phyloP scores from a whole-genome alignment of 2,888 invertebrate species.

The Ariolimax columbianus region DNA sequence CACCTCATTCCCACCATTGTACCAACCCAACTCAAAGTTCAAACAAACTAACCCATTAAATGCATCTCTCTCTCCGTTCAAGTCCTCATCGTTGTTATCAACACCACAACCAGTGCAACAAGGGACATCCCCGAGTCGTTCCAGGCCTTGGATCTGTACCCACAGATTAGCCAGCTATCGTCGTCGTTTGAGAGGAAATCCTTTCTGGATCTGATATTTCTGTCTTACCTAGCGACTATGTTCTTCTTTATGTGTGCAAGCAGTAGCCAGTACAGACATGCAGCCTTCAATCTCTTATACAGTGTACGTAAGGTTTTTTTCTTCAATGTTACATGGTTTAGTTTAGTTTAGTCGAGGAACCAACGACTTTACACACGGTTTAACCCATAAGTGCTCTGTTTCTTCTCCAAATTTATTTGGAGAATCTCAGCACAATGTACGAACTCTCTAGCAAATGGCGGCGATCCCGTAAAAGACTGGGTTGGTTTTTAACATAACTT shows the following conservation, averaged over 20 bases:
- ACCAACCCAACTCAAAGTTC: no score
- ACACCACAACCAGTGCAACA: neutral
- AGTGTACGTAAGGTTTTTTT: neutral
- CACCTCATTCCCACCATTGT: no score
- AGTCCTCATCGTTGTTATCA: constrained; percentile 1
- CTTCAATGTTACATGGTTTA: no score
- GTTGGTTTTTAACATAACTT: no score
- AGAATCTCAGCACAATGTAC: no score
- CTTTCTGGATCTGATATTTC: neutral
- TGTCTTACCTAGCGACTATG: neutral
- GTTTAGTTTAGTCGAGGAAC: no score
- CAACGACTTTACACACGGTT: no score
- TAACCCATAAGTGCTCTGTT: no score
- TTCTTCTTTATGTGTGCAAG: neutral
- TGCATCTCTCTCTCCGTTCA: neutral
- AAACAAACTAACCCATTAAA: no score
- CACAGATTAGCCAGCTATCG: neutral
- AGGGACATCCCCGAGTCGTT: neutral
- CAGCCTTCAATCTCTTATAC: neutral
- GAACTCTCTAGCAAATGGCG: no score
- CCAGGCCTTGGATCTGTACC: neutral
- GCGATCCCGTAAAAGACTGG: no score
- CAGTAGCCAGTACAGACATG: neutral
- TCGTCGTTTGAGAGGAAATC: neutral
- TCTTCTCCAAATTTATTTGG: no score